Percentiles rank a stretch among this genome's conserved stretches.
phyloP scores from a whole-genome alignment of 2,113 vertebrate genomes.

The Melospiza georgiana region DNA sequence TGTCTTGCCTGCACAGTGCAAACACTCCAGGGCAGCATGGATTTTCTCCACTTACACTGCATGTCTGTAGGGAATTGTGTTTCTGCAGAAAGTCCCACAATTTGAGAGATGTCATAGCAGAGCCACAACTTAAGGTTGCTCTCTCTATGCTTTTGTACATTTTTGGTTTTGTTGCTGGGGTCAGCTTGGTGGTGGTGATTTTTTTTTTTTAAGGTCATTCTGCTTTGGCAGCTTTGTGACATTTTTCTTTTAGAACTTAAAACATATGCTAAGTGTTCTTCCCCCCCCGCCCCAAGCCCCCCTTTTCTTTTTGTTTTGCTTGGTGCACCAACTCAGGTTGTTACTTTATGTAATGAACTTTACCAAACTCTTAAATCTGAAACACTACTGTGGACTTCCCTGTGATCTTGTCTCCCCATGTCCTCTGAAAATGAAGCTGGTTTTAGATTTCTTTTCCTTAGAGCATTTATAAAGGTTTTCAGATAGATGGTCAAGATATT shows the following conservation, averaged over 20 bases:
- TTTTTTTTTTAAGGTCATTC: background rate
- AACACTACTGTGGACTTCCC: background rate
- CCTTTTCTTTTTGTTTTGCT: background rate
- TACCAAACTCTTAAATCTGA: background rate
- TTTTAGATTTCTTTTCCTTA: background rate
- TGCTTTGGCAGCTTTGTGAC: background rate
- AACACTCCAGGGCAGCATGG: rapidly evolving
- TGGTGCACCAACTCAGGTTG: background rate
- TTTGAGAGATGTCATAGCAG: background rate
- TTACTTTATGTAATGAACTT: background rate
- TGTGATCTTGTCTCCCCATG: background rate
- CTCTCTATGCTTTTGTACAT: background rate
- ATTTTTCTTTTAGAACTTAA: background rate
- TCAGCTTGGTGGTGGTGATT: background rate
- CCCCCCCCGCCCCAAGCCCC: background rate
- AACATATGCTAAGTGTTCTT: background rate
- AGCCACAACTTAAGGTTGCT: rapidly evolving
- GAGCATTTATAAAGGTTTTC: background rate
- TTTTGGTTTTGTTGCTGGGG: background rate
- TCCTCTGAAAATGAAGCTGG: background rate
- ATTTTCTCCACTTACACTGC: background rate
- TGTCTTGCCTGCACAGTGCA: background rate
- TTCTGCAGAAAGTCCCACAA: background rate
- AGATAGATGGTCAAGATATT: background rate
- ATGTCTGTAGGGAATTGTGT: background rate